A percentile compares a stretch with the other conserved stretches of the same genome.
Evolutionary conservation across 2,797 vertebrate genomes (phyloP).

Genomic region (Octomys mimax): DNA sequence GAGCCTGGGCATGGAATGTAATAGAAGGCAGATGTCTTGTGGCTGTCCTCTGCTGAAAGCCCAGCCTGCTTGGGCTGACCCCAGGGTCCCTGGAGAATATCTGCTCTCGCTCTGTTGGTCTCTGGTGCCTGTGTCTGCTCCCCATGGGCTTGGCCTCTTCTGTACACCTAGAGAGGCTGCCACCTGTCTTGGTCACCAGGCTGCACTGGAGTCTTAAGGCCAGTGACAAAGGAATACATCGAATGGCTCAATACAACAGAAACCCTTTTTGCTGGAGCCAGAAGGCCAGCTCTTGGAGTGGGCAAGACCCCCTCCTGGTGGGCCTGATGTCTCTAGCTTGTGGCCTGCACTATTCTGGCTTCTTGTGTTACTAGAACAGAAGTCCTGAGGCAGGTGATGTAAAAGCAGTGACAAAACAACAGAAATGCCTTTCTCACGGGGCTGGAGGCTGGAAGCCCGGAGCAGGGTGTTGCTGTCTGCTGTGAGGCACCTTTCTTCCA

Average conservation of each 20-base stretch:
- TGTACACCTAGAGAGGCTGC: neutral
- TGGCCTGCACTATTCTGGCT: neutral
- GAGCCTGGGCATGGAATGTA: rapidly evolving
- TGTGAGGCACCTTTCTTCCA: neutral
- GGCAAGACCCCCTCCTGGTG: neutral
- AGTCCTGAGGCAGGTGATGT: neutral
- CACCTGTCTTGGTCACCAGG: no score
- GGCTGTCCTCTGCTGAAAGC: neutral
- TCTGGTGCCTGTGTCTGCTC: neutral
- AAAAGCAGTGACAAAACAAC: neutral
- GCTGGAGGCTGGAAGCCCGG: neutral
- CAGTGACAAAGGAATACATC: no score
- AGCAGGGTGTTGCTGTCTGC: neutral
- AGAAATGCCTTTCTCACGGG: neutral
- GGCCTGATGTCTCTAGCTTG: neutral
- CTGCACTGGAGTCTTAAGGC: neutral
- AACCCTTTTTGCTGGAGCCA: neutral
- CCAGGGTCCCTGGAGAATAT: neutral
- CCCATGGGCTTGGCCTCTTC: rapidly evolving
- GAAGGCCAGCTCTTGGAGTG: neutral
- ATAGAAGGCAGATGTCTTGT: neutral
- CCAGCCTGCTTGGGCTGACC: neutral
- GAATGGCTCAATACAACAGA: neutral
- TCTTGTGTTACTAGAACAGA: neutral
- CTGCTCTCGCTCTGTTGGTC: neutral